These are phyloP conservation scores for Neelides folsomi DNA, from an alignment of 2,888 invertebrate species.

Conservation along the genomic window DNA sequence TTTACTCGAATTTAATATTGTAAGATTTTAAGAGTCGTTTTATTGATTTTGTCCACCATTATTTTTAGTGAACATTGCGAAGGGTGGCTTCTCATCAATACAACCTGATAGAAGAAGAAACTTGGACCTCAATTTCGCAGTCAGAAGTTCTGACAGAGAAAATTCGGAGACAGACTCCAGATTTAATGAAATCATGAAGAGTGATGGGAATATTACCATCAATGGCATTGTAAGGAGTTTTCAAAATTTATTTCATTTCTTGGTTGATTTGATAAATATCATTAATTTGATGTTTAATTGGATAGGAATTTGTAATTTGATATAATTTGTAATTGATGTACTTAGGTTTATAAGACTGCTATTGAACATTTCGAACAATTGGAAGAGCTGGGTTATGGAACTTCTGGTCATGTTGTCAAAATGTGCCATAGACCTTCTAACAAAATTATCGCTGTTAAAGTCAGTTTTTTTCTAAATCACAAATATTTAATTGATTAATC, in stretches of 20 bases:
- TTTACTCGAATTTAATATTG: no score
- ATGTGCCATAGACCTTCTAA: slow-evolving; percentile 80
- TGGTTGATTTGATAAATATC: background rate
- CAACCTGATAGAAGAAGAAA: slow-evolving; percentile 10
- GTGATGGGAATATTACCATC: slow-evolving; percentile 77
- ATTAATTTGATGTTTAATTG: background rate
- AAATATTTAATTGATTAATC: background rate
- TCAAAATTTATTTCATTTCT: background rate
- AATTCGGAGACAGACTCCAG: slow-evolving; percentile 56
- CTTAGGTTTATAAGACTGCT: slow-evolving; percentile 58
- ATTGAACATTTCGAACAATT: slow-evolving; percentile 71
- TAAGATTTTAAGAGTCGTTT: no score
- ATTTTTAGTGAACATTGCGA: no score
- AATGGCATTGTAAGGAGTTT: slow-evolving; percentile 46
- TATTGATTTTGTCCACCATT: no score
- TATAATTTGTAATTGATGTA: background rate
- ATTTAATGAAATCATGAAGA: slow-evolving; percentile 82
- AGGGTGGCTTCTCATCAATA: background rate
- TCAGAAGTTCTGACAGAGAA: slow-evolving; percentile 37
- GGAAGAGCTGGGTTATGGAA: slow-evolving; percentile 83
- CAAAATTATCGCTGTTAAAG: slow-evolving; percentile 85
- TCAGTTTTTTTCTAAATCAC: slow-evolving; percentile 36
- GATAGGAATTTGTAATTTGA: background rate
- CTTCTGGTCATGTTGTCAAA: slow-evolving; percentile 94
- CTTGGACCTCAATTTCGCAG: slow-evolving; percentile 17